These are phyloP conservation scores for Acrossocheilus fasciatus DNA, from an alignment of 2,797 vertebrate species.

Conservation along the genomic window DNA sequence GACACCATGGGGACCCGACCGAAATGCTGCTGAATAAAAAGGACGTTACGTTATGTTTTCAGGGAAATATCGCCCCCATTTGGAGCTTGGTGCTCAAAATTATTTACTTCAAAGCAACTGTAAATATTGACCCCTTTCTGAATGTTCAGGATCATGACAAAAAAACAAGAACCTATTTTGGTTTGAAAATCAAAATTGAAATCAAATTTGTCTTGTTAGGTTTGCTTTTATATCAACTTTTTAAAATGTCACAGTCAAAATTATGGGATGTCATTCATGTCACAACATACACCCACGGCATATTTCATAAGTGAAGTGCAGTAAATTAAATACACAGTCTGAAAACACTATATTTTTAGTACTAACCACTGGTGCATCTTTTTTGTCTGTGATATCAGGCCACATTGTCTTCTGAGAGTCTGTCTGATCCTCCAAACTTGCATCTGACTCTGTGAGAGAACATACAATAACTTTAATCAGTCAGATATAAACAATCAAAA, in stretches of 20 bases:
- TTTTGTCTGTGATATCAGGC: slow-evolving; percentile 13
- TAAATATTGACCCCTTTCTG: not conserved
- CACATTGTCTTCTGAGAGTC: slow-evolving; percentile 6
- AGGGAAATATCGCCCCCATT: slow-evolving; percentile 48
- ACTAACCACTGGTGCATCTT: slow-evolving; percentile 58
- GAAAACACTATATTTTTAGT: not conserved
- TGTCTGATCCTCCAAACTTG: slow-evolving; percentile 21
- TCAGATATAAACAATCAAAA: not conserved
- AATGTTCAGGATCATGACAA: not conserved
- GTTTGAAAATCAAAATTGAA: not conserved
- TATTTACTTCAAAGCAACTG: not conserved
- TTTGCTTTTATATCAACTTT: not conserved
- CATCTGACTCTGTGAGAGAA: slow-evolving; percentile 44
- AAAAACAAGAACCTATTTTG: not conserved
- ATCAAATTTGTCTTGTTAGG: not conserved
- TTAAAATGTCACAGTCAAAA: not conserved
- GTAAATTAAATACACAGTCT: not conserved
- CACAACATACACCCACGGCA: not conserved
- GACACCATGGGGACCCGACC: slow-evolving; percentile 30
- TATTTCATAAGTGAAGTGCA: slow-evolving; percentile 2
- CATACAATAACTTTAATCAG: not conserved
- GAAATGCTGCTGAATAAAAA: slow-evolving; percentile 4
- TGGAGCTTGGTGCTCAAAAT: not conserved
- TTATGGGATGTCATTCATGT: not conserved
- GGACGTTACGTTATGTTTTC: not conserved